Evolutionary conservation across 2,888 invertebrate genomes (phyloP), one percentile per base, ranked within the genome.

Genomic region (Hydroisotoma schaefferi): DNA sequence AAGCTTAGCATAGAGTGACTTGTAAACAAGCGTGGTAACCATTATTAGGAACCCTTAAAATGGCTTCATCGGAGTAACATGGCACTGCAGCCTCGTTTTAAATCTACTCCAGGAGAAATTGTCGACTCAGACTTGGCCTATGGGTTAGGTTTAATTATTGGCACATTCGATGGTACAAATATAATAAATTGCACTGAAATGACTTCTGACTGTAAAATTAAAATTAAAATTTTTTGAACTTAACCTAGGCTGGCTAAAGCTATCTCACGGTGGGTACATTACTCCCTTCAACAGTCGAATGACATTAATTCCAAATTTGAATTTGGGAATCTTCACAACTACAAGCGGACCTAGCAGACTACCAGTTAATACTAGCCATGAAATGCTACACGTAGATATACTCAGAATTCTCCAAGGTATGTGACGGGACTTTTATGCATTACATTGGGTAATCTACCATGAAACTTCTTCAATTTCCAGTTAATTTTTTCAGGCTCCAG

Each of bases 341-440:
- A 54, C 25, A 2, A 59, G 54, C 29, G 59, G 59, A 10, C 59
- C 59, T 1, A 53, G 58, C 1, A 28, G 33, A n/a, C 51, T 58
- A 15, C 53, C 44, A 10, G 23, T 12, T 29, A 40, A 47, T 4
- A 18, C 48, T 2, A 40, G 47, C 10, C 59, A 59, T 33, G 15
- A 25, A 27, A 20, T 20, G 29, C 47, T 47, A 10, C 43, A 43
- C 20, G n/a, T n/a, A n/a, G n/a, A n/a, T n/a, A n/a, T n/a, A n/a
- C n/a, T n/a, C n/a, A n/a, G n/a, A n/a, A n/a, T n/a, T n/a, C n/a
- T n/a, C n/a, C n/a, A n/a, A n/a, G n/a, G n/a, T n/a, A n/a, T n/a
- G n/a, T n/a, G n/a, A n/a, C n/a, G n/a, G n/a, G n/a, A n/a, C n/a
- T n/a, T n/a, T n/a, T n/a, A n/a, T n/a, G n/a, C n/a, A n/a, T n/a